Evolutionary conservation across 1,140 invertebrate species (phyloP).

Genomic region (Lutraria rhynchaena): DNA sequence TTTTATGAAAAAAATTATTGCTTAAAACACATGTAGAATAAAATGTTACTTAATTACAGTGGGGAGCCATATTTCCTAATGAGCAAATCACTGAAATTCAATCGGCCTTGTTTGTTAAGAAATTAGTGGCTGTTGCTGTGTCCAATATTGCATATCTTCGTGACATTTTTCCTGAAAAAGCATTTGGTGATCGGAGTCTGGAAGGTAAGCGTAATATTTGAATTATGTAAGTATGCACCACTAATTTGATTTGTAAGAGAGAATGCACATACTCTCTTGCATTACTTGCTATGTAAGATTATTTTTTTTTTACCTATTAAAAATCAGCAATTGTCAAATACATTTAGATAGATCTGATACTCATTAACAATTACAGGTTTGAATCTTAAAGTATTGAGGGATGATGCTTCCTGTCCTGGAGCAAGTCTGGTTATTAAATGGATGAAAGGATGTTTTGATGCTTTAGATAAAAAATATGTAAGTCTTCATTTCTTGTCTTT

Average conservation of each 20-base stretch:
- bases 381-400: constrained; percentile 81
- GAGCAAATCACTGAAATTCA: constrained; percentile 80
- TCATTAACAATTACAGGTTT: constrained; percentile 75
- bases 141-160: constrained; percentile 82
- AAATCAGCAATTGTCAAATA: neutral
- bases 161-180: constrained; percentile 82
- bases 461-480: constrained; percentile 84
- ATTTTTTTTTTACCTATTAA: no score
- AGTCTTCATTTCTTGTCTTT: constrained; percentile 70
- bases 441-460: constrained; percentile 83
- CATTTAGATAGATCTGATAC: neutral
- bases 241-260: no score
- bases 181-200: constrained; percentile 80
- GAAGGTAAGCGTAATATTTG: no score
- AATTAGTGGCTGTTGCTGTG: constrained; percentile 82
- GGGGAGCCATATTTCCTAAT: constrained; percentile 81
- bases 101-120: constrained; percentile 82
- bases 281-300: no score
- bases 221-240: no score
- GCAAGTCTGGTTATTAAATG: constrained; percentile 82
- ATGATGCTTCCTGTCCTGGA: constrained; percentile 80
- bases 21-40: neutral
- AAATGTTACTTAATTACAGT: constrained; percentile 72
- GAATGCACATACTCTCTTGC: no score
- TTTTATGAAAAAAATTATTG: neutral